Conservation (phyloP, 2,797 vertebrate genomes). For the Lagodon rhomboides region DNA sequence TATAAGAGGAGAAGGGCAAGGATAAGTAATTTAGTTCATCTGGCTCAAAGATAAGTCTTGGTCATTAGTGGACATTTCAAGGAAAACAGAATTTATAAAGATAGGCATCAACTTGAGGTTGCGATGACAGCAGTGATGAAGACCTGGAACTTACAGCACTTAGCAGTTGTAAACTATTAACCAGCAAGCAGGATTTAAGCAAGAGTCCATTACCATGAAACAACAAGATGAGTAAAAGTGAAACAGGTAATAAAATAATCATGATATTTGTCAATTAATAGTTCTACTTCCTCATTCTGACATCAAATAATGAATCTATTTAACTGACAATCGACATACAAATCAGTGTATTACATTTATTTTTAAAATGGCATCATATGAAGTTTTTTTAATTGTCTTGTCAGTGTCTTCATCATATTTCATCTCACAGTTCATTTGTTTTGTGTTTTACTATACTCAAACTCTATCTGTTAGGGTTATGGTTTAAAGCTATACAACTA, state of each 20-base stretch:
- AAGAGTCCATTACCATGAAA: too few relatives aligned
- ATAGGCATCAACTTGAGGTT: not conserved
- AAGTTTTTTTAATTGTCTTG: not conserved
- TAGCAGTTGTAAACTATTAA: not conserved
- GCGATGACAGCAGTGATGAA: slow-evolving; percentile 4
- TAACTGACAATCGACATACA: not conserved
- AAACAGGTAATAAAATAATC: not conserved
- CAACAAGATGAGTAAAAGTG: not conserved
- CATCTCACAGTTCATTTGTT: slow-evolving; percentile 5
- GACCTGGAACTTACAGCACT: not conserved
- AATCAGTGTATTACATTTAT: not conserved
- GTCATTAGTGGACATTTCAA: not conserved
- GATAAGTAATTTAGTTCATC: not conserved
- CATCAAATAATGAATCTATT: not conserved
- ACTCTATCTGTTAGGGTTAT: too few relatives aligned
- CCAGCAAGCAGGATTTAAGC: not conserved
- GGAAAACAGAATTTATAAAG: not conserved
- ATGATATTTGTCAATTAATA: slow-evolving; percentile 1
- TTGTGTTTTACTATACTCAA: not conserved
- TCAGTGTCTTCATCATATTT: not conserved
- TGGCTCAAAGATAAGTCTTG: not conserved
- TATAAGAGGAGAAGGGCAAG: not conserved
- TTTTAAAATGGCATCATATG: not conserved
- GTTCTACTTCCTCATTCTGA: not conserved
- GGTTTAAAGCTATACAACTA: not conserved